Percentiles rank a stretch among this genome's conserved stretches.
Conservation (phyloP, 1,140 invertebrate species). For the Physella acuta region DNA sequence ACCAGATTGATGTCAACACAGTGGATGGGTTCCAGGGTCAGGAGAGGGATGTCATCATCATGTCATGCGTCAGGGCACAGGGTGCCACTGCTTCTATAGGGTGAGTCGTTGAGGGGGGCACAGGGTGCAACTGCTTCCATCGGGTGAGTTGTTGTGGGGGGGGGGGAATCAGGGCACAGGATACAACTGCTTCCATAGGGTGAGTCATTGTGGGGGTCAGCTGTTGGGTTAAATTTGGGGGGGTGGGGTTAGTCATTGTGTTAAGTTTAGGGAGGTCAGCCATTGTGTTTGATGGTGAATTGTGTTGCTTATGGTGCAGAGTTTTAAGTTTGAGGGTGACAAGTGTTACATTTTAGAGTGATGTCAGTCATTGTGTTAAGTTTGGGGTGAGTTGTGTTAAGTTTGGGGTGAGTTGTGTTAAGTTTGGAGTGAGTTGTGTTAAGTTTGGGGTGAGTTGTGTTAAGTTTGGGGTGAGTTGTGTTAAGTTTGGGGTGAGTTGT, state of each 20-base stretch:
- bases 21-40: conserved; percentile 58
- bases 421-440: no score
- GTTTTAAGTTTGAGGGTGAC: no score
- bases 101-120: conserved; percentile 30
- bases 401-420: no score
- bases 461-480: no score
- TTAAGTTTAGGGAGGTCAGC: background rate
- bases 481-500: no score
- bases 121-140: background rate
- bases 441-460: no score
- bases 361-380: no score
- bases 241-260: background rate
- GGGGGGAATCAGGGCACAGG: no score
- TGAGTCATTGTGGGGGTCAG: background rate
- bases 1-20: conserved; percentile 49
- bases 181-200: background rate
- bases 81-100: conserved; percentile 45
- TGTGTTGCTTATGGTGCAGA: no score
- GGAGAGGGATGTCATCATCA: conserved; percentile 55
- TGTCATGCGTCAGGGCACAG: conserved; percentile 53
- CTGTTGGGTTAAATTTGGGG: background rate
- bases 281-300: no score
- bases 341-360: no score
- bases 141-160: background rate
- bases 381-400: no score